Evolutionary conservation across 1,140 invertebrate species (phyloP), one percentile per base, ranked within the genome.

Genomic region (Hypothenemus hampei): DNA sequence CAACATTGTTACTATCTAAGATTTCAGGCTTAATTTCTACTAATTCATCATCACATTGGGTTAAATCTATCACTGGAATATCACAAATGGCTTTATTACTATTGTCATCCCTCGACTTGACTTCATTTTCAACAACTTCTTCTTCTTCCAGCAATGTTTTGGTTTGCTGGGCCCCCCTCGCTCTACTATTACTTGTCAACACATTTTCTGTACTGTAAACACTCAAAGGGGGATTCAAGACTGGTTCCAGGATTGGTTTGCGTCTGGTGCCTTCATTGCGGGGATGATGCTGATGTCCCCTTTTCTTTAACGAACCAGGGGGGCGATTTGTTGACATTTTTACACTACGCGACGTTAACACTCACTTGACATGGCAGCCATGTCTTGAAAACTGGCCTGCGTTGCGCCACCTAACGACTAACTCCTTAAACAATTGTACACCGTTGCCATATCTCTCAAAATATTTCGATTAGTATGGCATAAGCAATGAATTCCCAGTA

Each of bases 251-350:
- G 68, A 73, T 70, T 35, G 65, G 61, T 55, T 65, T 72, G 63
- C 69, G 65, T 36, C 76, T 65, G 44, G 62, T 71, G 41, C 76
- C 75, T 36, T 72, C 60, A 57, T 77, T 75, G 22, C 81, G 77
- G 60, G 81, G 84, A 75, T 88, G 86, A 73, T 88, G 85, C 72
- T 87, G 86, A 68, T 88, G 86, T 48, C 85, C 85, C 69, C 85
- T 82, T 69, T 85, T 82, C 72, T 77, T 81, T 48, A 77, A 72
- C 76, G 73, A 72, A 70, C 68, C 72, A 69, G 71, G 71, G 74
- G 70, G 75, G 68, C 74, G 72, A 36, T 20, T 70, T 75, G 70
- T 66, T 69, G 71, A 71, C 75, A 75, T 74, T 67, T 71, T 71
- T 70, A n/a, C n/a, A 13, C 11, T 65, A 47, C 59, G 53, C 57